Evolutionary conservation across 2,888 invertebrate genomes (phyloP).

Genomic region (Serripes groenlandicus): DNA sequence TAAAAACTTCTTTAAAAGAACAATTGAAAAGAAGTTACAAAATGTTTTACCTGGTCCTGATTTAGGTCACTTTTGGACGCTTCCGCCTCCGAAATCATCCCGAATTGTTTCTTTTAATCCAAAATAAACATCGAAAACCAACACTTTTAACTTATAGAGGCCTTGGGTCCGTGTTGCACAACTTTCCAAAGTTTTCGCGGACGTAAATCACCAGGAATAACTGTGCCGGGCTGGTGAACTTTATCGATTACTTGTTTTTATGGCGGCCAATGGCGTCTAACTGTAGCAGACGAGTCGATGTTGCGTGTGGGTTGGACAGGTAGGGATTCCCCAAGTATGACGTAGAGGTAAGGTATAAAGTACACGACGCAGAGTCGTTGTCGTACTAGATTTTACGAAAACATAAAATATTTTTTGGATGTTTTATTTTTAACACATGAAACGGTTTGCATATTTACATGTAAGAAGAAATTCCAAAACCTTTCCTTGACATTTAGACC

Average conservation of each 20-base stretch:
- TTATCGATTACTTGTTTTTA: constrained; percentile 12
- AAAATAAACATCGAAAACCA: constrained; percentile 3
- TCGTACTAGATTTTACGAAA: constrained; percentile 1
- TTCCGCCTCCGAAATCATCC: constrained; percentile 29
- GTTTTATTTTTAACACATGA: no score
- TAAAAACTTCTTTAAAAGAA: no score
- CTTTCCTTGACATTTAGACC: no score
- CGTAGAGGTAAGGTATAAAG: background rate
- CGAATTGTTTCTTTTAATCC: background rate
- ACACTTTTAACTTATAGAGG: background rate
- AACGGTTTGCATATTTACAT: no score
- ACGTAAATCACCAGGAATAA: constrained; percentile 7
- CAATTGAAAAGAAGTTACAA: background rate
- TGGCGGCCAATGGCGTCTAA: constrained; percentile 32
- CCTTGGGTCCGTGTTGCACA: constrained; percentile 11
- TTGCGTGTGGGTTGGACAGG: background rate
- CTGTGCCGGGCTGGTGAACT: background rate
- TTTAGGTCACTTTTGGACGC: constrained; percentile 22
- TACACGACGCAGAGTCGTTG: background rate
- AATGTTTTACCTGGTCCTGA: constrained; percentile 20
- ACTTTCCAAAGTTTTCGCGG: constrained; percentile 15
- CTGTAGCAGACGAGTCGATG: constrained; percentile 15
- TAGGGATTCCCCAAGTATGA: constrained; percentile 10
- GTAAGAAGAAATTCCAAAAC: no score
- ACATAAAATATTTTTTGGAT: background rate